Evolutionary conservation across 2,113 vertebrate genomes (phyloP).

Genomic region (Pelodiscus sinensis): DNA sequence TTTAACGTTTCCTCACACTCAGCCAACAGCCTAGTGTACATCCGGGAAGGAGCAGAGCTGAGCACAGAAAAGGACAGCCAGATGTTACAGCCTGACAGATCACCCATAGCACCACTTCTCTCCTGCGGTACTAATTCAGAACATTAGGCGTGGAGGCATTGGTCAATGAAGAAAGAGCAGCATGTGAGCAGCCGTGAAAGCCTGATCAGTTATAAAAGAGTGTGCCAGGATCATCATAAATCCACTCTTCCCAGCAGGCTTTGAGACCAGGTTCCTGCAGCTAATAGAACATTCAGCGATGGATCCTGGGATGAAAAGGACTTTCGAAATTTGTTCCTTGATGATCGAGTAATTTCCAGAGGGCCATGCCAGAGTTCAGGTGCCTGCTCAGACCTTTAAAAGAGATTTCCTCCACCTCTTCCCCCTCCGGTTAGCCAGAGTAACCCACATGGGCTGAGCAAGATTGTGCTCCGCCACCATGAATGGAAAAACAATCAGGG

Average conservation of each 20-base stretch:
- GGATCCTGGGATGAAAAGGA: not conserved
- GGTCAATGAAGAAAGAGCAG: not conserved
- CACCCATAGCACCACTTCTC: not conserved
- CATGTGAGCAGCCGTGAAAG: fast-evolving
- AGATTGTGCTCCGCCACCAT: not conserved
- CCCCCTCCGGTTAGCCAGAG: not conserved
- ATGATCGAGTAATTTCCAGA: not conserved
- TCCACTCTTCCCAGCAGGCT: not conserved
- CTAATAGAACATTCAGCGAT: not conserved
- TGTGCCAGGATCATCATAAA: not conserved
- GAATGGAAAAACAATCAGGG: not conserved
- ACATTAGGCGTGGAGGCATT: not conserved
- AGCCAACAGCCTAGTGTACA: fast-evolving
- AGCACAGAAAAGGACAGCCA: not conserved
- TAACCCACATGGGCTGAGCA: not conserved
- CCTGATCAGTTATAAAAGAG: not conserved
- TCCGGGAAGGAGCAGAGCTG: slow-evolving; percentile 11
- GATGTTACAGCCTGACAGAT: not conserved
- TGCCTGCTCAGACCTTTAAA: not conserved
- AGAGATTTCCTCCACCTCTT: not conserved
- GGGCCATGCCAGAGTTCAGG: not conserved
- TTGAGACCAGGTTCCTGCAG: not conserved
- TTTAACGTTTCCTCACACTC: not conserved
- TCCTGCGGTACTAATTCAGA: not conserved
- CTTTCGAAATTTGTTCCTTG: not conserved